Conservation (phyloP, 2,113 vertebrate species). For the Chlorocebus sabaeus region DNA sequence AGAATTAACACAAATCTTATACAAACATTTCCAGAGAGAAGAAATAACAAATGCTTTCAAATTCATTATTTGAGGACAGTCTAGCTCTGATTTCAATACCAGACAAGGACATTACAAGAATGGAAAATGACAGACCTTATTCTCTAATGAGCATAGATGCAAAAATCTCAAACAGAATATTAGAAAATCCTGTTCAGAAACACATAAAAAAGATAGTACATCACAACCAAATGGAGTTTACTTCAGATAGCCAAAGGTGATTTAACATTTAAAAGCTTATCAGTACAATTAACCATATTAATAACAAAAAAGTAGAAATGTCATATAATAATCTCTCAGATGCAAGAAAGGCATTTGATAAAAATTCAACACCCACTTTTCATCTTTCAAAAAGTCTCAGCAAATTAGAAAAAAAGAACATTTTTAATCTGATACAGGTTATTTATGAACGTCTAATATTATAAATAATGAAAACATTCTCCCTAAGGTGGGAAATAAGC, state of each 20-base stretch:
- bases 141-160: neutral
- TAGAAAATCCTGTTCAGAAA: neutral
- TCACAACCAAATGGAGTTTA: neutral
- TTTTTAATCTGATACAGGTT: neutral
- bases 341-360: neutral
- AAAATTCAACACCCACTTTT: neutral
- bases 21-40: neutral
- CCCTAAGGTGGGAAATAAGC: neutral
- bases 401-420: neutral
- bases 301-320: neutral
- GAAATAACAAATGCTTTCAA: conserved; percentile 1
- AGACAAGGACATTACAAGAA: neutral
- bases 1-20: neutral
- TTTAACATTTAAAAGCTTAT: neutral
- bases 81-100: neutral
- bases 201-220: neutral
- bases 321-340: neutral
- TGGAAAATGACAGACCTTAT: neutral
- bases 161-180: neutral
- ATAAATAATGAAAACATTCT: neutral
- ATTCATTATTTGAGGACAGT: neutral
- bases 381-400: neutral
- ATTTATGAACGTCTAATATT: neutral
- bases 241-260: neutral
- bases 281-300: neutral